Percentiles rank a stretch among this genome's conserved stretches.
These are phyloP conservation scores for Arctocebus calabarensis DNA, from an alignment of 2,797 vertebrate species.

Conservation along the genomic window DNA sequence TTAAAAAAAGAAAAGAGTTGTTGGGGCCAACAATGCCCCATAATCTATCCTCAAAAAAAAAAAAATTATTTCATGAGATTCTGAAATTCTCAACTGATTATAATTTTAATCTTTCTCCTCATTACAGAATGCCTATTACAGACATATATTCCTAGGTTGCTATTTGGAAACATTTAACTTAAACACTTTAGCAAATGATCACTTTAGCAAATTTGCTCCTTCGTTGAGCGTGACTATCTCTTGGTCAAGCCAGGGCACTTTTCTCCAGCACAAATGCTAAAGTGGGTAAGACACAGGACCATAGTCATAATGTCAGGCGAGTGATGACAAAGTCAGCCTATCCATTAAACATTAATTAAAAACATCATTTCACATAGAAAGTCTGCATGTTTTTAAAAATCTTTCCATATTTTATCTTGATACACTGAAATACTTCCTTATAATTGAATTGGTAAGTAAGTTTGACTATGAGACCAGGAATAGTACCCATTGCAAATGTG, in stretches of 20 bases:
- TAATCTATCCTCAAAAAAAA: no score
- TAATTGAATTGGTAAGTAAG: conserved; percentile 39
- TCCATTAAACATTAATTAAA: not conserved
- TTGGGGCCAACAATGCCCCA: no score
- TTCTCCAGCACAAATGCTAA: not conserved
- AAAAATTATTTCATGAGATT: conserved; percentile 27
- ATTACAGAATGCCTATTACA: conserved; percentile 5
- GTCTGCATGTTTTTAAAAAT: not conserved
- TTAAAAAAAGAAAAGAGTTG: no score
- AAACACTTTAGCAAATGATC: conserved; percentile 48
- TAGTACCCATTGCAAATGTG: not conserved
- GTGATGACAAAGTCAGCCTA: not conserved
- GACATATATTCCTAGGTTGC: not conserved
- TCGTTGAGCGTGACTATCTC: not conserved
- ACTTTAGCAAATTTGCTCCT: not conserved
- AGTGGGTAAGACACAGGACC: not conserved
- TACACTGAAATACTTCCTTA: not conserved
- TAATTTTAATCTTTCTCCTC: conserved; percentile 33
- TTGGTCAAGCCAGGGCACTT: not conserved
- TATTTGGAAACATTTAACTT: conserved; percentile 32
- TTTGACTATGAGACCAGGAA: not conserved
- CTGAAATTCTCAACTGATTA: not conserved
- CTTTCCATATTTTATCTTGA: not conserved
- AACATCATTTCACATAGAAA: conserved; percentile 22
- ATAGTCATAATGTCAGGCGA: not conserved